A percentile compares a stretch with the other conserved stretches of the same genome.
Conservation (phyloP, 2,888 invertebrate genomes). For the Eupithecia abbreviata region DNA sequence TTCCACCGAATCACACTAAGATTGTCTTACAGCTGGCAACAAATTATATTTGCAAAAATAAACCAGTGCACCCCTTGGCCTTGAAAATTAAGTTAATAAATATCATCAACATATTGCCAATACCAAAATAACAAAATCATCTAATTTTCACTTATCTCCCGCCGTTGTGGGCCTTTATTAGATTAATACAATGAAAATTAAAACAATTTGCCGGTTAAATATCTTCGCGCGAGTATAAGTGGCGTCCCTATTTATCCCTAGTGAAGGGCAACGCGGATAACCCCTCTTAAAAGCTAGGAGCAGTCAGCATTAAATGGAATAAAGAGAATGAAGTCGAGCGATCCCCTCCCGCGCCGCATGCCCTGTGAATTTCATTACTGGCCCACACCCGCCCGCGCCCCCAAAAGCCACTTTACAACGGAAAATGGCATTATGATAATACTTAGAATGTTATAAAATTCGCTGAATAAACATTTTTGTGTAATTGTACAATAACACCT, state of each 20-base stretch:
- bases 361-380: slow-evolving; percentile 82
- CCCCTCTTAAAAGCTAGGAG: slow-evolving; percentile 84
- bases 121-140: slow-evolving; percentile 71
- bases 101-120: slow-evolving; percentile 63
- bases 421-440: slow-evolving; percentile 83
- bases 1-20: neutral
- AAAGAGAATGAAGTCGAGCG: slow-evolving; percentile 82
- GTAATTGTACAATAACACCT: slow-evolving; percentile 74
- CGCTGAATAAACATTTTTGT: slow-evolving; percentile 79
- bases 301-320: slow-evolving; percentile 84
- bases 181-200: slow-evolving; percentile 84
- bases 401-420: slow-evolving; percentile 81
- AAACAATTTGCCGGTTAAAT: slow-evolving; percentile 85
- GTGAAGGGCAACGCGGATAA: slow-evolving; percentile 82
- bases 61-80: slow-evolving; percentile 49
- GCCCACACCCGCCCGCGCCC: slow-evolving; percentile 61
- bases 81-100: slow-evolving; percentile 61
- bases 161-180: slow-evolving; percentile 80
- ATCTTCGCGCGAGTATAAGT: slow-evolving; percentile 81
- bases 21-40: neutral
- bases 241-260: slow-evolving; percentile 81
- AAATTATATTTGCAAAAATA: slow-evolving; percentile 7
- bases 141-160: slow-evolving; percentile 75
- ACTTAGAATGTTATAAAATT: slow-evolving; percentile 80
- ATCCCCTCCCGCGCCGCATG: slow-evolving; percentile 60